Evolutionary conservation across 2,797 vertebrate genomes (phyloP).

Genomic region (Hemibagrus guttatus): DNA sequence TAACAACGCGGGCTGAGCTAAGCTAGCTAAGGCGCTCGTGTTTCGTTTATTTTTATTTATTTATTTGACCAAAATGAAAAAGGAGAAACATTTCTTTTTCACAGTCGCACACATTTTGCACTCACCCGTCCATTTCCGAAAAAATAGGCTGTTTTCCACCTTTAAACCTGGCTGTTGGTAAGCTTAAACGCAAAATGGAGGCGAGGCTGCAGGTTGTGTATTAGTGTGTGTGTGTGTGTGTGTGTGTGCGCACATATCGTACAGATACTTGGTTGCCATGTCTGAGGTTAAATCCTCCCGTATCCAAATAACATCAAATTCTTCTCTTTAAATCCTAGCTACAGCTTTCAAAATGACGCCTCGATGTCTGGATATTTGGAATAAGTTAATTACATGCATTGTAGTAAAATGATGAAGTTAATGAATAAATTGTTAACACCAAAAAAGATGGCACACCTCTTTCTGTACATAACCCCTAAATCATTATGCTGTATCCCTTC

Average conservation of each 20-base stretch:
- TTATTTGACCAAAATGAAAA: background rate
- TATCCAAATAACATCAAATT: background rate
- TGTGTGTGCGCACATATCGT: background rate
- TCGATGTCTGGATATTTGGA: background rate
- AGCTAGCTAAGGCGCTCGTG: background rate
- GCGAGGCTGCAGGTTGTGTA: constrained; percentile 39
- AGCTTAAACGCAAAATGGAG: constrained; percentile 81
- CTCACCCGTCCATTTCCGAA: constrained; percentile 88
- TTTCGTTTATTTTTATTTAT: no score
- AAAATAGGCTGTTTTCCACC: constrained; percentile 69
- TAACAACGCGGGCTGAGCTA: background rate
- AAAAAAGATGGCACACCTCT: background rate
- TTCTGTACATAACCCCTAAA: background rate
- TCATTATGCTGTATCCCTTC: background rate
- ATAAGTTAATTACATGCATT: background rate
- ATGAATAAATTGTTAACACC: background rate
- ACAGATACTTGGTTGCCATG: constrained; percentile 9
- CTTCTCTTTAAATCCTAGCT: no score
- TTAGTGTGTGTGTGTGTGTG: background rate
- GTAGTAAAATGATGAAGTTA: background rate
- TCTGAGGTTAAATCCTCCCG: background rate
- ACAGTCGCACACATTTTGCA: background rate
- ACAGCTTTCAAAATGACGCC: background rate
- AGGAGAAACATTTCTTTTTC: background rate
- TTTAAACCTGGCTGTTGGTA: constrained; percentile 52